Conservation (phyloP, 2,797 vertebrate genomes). For the Mergus octosetaceus region DNA sequence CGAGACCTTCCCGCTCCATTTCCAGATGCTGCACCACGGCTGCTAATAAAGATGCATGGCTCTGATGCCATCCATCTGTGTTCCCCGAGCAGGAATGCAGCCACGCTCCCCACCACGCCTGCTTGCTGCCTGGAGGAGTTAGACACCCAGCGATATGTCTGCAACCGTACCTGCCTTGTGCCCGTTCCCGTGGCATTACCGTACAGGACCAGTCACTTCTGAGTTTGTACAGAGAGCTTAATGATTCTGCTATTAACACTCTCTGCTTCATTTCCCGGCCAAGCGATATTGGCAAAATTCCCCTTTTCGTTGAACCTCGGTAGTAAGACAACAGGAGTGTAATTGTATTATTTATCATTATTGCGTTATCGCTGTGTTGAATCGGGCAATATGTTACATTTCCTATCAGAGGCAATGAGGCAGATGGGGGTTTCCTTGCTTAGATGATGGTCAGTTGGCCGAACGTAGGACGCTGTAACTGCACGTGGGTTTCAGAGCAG, state of each 20-base stretch:
- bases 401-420: background rate
- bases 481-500: background rate
- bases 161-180: background rate
- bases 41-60: constrained; percentile 52
- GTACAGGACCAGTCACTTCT: background rate
- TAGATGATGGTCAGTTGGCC: background rate
- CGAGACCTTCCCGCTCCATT: background rate
- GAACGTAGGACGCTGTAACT: background rate
- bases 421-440: background rate
- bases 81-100: background rate
- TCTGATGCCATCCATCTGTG: constrained; percentile 3
- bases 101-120: background rate
- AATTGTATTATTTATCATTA: background rate
- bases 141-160: background rate
- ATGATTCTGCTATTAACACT: background rate
- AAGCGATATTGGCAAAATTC: rapidly evolving
- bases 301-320: background rate
- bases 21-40: constrained; percentile 24
- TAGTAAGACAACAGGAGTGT: background rate
- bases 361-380: background rate
- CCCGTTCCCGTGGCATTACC: background rate
- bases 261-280: background rate
- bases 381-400: rapidly evolving
- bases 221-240: background rate
- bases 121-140: background rate